Base-by-base conservation (phyloP, 2,888 invertebrate genomes). In the Dicyrtomina minuta region DNA sequence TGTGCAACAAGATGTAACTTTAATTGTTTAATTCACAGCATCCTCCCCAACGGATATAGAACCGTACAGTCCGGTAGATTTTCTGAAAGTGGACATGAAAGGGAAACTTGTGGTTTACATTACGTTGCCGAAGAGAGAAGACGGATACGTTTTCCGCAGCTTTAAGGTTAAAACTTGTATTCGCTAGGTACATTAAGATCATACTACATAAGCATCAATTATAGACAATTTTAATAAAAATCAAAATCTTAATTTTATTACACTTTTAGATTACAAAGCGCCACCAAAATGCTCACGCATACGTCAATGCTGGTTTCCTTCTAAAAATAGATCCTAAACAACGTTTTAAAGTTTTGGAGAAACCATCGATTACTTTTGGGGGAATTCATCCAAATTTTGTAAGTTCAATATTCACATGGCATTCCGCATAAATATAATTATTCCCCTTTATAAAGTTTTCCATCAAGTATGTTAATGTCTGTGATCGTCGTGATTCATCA, bases 251-350 rank as follows among this genome's bases (percentile, higher is more conserved):
- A 43, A 26, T 24, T 12, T 56, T 46, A 51, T 60, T 60, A n/a
- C n/a, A n/a, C n/a, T n/a, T n/a, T n/a, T 80, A 89, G 90, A 88
- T 91, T 60, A 89, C 89, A 87, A 89, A 89, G 0, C 83, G 90
- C 72, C 87, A 89, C 0, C 90, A 90, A 82, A 90, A 90, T 79
- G 88, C 91, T 0, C 90, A 90, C 78, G 90, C 91, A 0, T 87
- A 88, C 70, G 88, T 92, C 0, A 91, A 91, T 79, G 89, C 89
- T 13, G 91, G 88, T 1, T 89, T 91, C 77, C 81, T 88, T 2
- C 84, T 90, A 60, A 85, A 87, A 80, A 80, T 89, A 22, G 81
- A 83, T 70, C 71, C 49, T 80, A 84, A 58, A 75, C 84, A 71
- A 80, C 85, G 72, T 81, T 85, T 55, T 24, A 83, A 83, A 41